phyloP scores from a whole-genome alignment of 1,140 invertebrate genomes.

The Nephila pilipes region DNA sequence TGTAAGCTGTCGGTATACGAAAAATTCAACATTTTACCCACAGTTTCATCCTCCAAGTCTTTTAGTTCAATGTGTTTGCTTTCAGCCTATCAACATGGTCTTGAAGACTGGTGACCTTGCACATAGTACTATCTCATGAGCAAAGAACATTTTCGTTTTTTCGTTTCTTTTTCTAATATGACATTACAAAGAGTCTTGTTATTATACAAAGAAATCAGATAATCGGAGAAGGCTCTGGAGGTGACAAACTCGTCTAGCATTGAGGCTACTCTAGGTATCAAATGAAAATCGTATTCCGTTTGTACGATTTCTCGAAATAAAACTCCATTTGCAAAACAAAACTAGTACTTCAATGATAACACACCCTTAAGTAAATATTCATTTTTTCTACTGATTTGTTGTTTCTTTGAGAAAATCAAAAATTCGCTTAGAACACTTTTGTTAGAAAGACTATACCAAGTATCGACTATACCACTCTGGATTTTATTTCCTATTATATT shows the following conservation, averaged over 20 bases:
- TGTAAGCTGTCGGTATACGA: background rate
- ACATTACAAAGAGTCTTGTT: background rate
- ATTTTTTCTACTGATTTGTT: background rate
- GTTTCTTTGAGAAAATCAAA: background rate
- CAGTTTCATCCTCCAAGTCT: background rate
- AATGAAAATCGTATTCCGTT: background rate
- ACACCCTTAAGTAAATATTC: background rate
- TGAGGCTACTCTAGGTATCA: background rate
- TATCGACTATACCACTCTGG: background rate
- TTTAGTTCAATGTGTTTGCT: background rate
- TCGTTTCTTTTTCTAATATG: background rate
- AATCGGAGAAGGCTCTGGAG: background rate
- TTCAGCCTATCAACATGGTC: background rate
- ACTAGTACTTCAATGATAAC: background rate
- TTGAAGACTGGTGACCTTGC: background rate
- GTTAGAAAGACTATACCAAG: background rate
- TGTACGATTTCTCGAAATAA: background rate
- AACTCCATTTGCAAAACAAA: background rate
- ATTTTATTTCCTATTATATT: background rate
- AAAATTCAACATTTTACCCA: background rate
- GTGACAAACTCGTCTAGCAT: background rate
- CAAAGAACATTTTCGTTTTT: background rate
- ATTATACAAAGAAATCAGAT: background rate
- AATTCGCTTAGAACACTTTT: background rate
- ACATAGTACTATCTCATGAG: background rate